phyloP scores from a whole-genome alignment of 2,888 invertebrate genomes.

The Saturnia pavonia region DNA sequence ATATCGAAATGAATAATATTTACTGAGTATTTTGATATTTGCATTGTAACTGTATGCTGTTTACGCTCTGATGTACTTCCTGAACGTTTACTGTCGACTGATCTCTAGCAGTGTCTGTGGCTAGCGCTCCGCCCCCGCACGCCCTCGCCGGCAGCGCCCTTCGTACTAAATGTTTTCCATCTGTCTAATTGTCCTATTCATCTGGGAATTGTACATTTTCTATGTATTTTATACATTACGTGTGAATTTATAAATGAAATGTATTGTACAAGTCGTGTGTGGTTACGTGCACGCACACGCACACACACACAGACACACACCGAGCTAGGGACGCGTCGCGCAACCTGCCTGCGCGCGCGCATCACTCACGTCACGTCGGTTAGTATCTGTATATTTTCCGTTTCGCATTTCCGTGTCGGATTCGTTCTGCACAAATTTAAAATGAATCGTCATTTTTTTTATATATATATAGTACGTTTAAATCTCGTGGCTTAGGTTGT shows the following conservation, averaged over 20 bases:
- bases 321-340: too few species aligned
- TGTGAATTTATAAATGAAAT: constrained; percentile 38
- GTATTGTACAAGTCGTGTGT: too few species aligned
- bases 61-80: constrained; percentile 18
- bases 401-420: constrained; percentile 34
- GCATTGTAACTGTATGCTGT: constrained; percentile 45
- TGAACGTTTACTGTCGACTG: constrained; percentile 50
- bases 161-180: constrained; percentile 33
- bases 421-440: constrained; percentile 61
- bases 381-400: not conserved
- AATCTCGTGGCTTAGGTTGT: constrained; percentile 51
- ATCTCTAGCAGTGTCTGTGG: constrained; percentile 50
- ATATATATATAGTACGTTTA: constrained; percentile 45
- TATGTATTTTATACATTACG: constrained; percentile 79
- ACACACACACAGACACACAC: too few species aligned
- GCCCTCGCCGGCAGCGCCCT: constrained; percentile 23
- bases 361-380: constrained; percentile 22
- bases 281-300: too few species aligned
- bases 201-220: constrained; percentile 79
- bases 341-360: too few species aligned
- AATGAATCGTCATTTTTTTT: constrained; percentile 41
- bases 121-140: constrained; percentile 24
- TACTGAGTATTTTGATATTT: constrained; percentile 75
- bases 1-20: constrained; percentile 71
- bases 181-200: constrained; percentile 60